Percentiles rank a stretch among this genome's conserved stretches.
phyloP scores from a whole-genome alignment of 2,113 vertebrate genomes.

The Anguilla rostrata region DNA sequence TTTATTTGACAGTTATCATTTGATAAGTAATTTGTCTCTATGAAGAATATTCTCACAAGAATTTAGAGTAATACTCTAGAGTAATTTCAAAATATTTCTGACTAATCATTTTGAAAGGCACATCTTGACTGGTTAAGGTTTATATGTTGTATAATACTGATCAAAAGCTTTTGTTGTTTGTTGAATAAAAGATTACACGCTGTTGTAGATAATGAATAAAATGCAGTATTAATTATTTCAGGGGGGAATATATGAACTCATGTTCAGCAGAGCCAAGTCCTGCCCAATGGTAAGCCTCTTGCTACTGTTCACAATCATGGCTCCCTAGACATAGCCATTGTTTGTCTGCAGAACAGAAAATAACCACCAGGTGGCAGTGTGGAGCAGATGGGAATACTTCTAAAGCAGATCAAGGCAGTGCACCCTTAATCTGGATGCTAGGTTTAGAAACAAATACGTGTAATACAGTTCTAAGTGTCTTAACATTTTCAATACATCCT shows the following conservation, averaged over 20 bases:
- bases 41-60: too few relatives aligned
- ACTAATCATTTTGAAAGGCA: too few relatives aligned
- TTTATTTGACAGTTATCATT: too few relatives aligned
- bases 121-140: too few relatives aligned
- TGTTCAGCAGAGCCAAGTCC: constrained; percentile 72
- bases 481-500: not conserved
- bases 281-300: constrained; percentile 78
- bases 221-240: constrained; percentile 54
- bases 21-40: too few relatives aligned
- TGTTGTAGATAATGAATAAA: not conserved
- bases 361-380: constrained; percentile 41
- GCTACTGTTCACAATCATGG: not conserved
- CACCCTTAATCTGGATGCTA: not conserved
- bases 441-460: not conserved
- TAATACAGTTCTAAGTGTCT: not conserved
- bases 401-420: too few relatives aligned
- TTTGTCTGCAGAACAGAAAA: not conserved
- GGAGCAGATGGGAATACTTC: not conserved
- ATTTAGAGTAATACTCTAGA: too few relatives aligned
- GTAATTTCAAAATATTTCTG: too few relatives aligned
- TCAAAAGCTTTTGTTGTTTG: not conserved
- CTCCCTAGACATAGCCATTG: not conserved
- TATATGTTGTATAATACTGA: too few relatives aligned
- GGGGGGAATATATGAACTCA: constrained; percentile 80
- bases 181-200: not conserved